Conservation (phyloP, 2,888 invertebrate genomes). For the Plusia festucae region DNA sequence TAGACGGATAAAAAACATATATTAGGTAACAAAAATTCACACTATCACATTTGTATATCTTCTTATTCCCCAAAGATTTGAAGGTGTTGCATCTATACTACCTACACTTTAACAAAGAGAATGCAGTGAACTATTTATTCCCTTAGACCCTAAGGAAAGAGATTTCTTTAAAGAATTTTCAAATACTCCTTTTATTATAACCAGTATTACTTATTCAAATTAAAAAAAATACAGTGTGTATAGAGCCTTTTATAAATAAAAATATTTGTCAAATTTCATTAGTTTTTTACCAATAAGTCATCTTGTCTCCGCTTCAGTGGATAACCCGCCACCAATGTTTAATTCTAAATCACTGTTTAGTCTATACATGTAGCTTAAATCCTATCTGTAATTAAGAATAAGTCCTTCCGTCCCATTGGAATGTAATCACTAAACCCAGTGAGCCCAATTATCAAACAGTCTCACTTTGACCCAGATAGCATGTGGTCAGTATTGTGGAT, state of each 20-base stretch:
- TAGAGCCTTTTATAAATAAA: too few species aligned
- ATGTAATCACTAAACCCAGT: neutral
- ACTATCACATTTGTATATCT: neutral
- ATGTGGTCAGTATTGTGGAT: neutral
- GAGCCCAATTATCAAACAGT: constrained; percentile 3
- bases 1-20: neutral
- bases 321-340: too few species aligned
- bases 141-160: neutral
- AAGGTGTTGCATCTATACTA: neutral
- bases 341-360: too few species aligned
- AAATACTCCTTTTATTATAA: neutral
- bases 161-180: neutral
- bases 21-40: neutral
- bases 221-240: too few species aligned
- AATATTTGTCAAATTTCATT: too few species aligned
- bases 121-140: neutral
- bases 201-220: neutral
- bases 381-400: constrained; percentile 1
- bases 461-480: neutral
- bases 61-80: neutral
- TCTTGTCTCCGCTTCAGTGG: too few species aligned
- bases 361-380: neutral
- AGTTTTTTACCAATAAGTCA: too few species aligned
- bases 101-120: neutral
- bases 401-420: neutral